Conservation (phyloP, 37 sponge, comb jelly and placozoan genomes). For the Ianthella basta region DNA sequence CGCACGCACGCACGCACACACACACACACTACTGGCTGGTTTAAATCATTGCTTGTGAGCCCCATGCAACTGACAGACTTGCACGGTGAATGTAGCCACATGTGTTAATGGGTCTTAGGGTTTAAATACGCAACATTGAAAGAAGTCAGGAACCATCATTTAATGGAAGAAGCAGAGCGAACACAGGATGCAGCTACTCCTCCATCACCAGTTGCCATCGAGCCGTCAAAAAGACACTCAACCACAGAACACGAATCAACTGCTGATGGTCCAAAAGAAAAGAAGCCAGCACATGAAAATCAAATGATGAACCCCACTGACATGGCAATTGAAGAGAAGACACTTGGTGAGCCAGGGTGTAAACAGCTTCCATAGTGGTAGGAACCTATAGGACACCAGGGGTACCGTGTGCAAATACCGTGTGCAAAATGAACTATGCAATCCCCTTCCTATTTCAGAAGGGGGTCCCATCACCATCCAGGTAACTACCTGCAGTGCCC, state of each 20-base stretch:
- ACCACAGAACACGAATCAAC: neutral
- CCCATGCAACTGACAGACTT: too few species aligned
- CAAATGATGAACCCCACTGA: neutral
- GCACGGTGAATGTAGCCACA: too few species aligned
- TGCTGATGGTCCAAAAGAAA: neutral
- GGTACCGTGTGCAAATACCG: too few species aligned
- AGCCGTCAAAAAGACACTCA: neutral
- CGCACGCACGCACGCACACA: too few species aligned
- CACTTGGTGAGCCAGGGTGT: neutral
- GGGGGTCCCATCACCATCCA: neutral
- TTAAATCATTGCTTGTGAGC: too few species aligned
- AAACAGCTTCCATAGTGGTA: too few species aligned
- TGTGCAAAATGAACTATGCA: too few species aligned
- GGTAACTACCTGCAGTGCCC: constrained; percentile 2
- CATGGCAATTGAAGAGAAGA: neutral
- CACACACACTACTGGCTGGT: too few species aligned
- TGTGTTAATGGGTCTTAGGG: too few species aligned
- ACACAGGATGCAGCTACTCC: too few species aligned
- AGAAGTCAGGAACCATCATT: neutral
- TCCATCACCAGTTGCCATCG: neutral
- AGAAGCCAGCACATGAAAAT: neutral
- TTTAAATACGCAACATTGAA: neutral
- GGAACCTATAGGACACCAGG: too few species aligned
- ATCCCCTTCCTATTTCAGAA: too few species aligned
- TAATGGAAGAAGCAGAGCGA: neutral